A percentile compares a stretch with the other conserved stretches of the same genome.
These are phyloP conservation scores for Ctenicera cuprea DNA, from an alignment of 2,888 invertebrate species.

Conservation along the genomic window DNA sequence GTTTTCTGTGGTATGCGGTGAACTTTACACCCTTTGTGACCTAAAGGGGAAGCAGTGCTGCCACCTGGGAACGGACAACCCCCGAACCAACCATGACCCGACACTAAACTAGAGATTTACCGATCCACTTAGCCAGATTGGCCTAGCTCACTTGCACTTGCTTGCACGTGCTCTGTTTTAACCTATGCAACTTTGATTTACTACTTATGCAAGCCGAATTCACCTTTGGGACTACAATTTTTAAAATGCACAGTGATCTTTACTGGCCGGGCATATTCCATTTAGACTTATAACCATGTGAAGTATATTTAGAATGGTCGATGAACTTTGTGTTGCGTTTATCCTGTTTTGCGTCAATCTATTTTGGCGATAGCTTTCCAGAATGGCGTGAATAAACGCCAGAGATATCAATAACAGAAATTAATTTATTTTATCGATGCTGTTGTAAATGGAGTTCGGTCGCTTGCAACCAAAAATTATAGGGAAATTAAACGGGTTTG, in stretches of 20 bases:
- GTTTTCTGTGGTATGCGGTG: slow-evolving; percentile 53
- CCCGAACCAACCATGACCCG: slow-evolving; percentile 55
- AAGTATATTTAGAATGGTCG: slow-evolving; percentile 19
- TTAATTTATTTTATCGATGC: slow-evolving; percentile 33
- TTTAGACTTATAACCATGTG: background rate
- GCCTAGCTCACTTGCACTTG: slow-evolving; percentile 48
- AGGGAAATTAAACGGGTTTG: background rate
- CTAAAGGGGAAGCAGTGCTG: slow-evolving; percentile 51
- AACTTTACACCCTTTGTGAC: slow-evolving; percentile 58
- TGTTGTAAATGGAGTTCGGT: slow-evolving; percentile 1
- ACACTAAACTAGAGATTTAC: slow-evolving; percentile 60
- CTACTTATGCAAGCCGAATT: slow-evolving; percentile 4
- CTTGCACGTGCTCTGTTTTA: slow-evolving; percentile 38
- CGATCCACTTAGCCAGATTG: slow-evolving; percentile 61
- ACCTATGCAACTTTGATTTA: slow-evolving; percentile 30
- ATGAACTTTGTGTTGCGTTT: slow-evolving; percentile 2
- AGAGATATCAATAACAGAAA: slow-evolving; percentile 20
- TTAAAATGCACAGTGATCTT: background rate
- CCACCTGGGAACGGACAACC: slow-evolving; percentile 57
- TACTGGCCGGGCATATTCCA: background rate
- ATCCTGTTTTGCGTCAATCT: slow-evolving; percentile 11
- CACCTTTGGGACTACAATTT: background rate
- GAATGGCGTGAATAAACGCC: background rate
- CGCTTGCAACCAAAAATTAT: slow-evolving; percentile 1
- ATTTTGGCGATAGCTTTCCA: slow-evolving; percentile 12